These are phyloP conservation scores for Meleagris gallopavo DNA, from an alignment of 2,113 vertebrate genomes.

Conservation along the genomic window DNA sequence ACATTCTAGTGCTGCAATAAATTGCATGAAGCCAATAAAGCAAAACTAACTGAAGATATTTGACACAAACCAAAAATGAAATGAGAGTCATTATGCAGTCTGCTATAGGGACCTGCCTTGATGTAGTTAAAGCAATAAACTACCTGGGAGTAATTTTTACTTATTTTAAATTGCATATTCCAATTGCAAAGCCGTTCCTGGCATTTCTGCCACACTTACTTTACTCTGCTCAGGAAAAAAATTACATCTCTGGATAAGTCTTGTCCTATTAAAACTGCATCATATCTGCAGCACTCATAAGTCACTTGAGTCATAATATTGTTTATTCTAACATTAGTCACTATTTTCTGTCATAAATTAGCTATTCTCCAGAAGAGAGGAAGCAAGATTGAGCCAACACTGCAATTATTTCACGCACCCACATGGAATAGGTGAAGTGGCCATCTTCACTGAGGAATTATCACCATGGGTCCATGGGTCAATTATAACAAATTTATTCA, in stretches of 20 bases:
- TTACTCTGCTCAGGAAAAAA: conserved; percentile 59
- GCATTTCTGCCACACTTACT: conserved; percentile 78
- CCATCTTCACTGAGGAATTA: conserved; percentile 49
- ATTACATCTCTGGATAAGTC: conserved; percentile 73
- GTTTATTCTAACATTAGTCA: conserved; percentile 78
- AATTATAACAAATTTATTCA: conserved; percentile 70
- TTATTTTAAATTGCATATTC: conserved; percentile 82
- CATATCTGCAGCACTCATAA: conserved; percentile 64
- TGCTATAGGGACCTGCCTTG: conserved; percentile 74
- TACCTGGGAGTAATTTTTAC: conserved; percentile 81
- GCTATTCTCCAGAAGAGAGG: conserved; percentile 52
- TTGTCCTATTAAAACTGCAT: conserved; percentile 70
- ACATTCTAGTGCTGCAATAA: conserved; percentile 79
- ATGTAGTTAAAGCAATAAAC: conserved; percentile 81
- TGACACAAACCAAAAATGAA: conserved; percentile 83
- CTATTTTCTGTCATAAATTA: conserved; percentile 70
- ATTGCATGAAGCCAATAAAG: conserved; percentile 81
- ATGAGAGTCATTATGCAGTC: conserved; percentile 77
- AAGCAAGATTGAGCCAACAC: conserved; percentile 42
- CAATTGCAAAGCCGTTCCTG: conserved; percentile 78
- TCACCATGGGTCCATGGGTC: not conserved
- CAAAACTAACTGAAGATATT: conserved; percentile 83
- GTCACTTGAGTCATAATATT: conserved; percentile 71
- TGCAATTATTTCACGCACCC: conserved; percentile 49
- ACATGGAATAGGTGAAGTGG: conserved; percentile 50